A percentile compares a stretch with the other conserved stretches of the same genome.
phyloP scores from a whole-genome alignment of 2,797 vertebrate genomes.

The Danio jaintianensis region DNA sequence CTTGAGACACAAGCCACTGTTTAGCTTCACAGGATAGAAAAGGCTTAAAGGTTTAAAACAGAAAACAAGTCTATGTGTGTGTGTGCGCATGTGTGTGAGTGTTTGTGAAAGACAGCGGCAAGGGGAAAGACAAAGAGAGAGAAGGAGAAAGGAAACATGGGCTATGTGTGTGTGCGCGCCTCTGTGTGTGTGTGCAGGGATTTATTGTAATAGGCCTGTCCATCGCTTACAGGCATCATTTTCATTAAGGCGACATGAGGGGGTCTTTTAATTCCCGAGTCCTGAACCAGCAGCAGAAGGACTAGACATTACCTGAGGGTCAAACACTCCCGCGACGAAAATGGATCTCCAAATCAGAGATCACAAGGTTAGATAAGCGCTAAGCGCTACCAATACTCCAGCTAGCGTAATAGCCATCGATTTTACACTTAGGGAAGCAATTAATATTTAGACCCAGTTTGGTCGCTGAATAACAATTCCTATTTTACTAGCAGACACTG shows the following conservation, averaged over 20 bases:
- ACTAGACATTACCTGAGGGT: slow-evolving; percentile 65
- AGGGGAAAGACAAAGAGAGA: slow-evolving; percentile 3
- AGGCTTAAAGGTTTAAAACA: slow-evolving; percentile 41
- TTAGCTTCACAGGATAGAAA: slow-evolving; percentile 47
- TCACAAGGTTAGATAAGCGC: slow-evolving; percentile 68
- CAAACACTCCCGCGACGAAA: slow-evolving; percentile 63
- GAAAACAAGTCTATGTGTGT: slow-evolving; percentile 39
- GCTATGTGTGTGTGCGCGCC: slow-evolving; percentile 22
- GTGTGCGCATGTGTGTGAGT: slow-evolving; percentile 22
- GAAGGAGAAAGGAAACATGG: slow-evolving; percentile 24
- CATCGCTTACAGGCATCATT: slow-evolving; percentile 67
- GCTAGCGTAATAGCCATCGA: slow-evolving; percentile 73
- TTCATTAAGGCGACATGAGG: slow-evolving; percentile 71
- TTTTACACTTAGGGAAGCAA: slow-evolving; percentile 75
- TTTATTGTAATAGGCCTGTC: slow-evolving; percentile 63
- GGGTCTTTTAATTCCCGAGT: slow-evolving; percentile 73
- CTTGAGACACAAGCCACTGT: slow-evolving; percentile 47
- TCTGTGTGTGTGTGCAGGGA: slow-evolving; percentile 51
- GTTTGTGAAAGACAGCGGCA: slow-evolving; percentile 22
- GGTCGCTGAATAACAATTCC: slow-evolving; percentile 66
- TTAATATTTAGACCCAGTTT: slow-evolving; percentile 74
- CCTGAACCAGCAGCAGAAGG: slow-evolving; percentile 66
- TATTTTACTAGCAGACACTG: slow-evolving; percentile 67
- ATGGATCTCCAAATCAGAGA: slow-evolving; percentile 67
- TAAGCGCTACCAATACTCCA: slow-evolving; percentile 55